phyloP scores from a whole-genome alignment of 2,888 invertebrate genomes.

The Thecophora atra region DNA sequence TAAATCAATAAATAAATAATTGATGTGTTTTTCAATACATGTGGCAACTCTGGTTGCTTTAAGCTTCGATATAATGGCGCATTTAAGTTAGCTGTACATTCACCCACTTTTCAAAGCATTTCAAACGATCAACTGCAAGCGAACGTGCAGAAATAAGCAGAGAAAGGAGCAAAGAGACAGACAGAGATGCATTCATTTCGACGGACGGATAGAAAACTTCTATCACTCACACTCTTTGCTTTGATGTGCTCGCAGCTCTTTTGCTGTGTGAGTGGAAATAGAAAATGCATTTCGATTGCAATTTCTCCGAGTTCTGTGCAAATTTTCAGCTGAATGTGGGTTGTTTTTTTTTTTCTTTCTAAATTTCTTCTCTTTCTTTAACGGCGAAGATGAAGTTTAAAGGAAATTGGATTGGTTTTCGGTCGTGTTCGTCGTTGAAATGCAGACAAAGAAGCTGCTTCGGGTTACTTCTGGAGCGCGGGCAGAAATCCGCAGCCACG shows the following conservation, averaged over 20 bases:
- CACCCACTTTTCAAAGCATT: constrained; percentile 64
- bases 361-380: not conserved
- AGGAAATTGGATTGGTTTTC: not conserved
- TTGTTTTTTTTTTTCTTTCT: not conserved
- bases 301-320: constrained; percentile 15
- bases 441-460: too few relatives aligned
- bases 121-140: constrained; percentile 7
- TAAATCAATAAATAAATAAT: too few relatives aligned
- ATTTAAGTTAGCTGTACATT: constrained; percentile 64
- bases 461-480: not conserved
- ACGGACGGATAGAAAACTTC: not conserved
- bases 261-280: not conserved
- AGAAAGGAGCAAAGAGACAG: constrained; percentile 48
- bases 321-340: not conserved
- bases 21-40: not conserved
- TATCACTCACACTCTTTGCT: not conserved
- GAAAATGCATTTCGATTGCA: constrained; percentile 20
- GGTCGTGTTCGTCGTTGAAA: not conserved
- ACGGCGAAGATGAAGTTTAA: not conserved
- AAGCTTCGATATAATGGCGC: constrained; percentile 4
- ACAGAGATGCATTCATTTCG: constrained; percentile 41
- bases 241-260: not conserved
- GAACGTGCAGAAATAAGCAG: constrained; percentile 41
- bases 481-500: not conserved
- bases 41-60: constrained; percentile 21